Evolutionary conservation across 2,113 vertebrate genomes (phyloP).

Genomic region (Stegastes partitus): DNA sequence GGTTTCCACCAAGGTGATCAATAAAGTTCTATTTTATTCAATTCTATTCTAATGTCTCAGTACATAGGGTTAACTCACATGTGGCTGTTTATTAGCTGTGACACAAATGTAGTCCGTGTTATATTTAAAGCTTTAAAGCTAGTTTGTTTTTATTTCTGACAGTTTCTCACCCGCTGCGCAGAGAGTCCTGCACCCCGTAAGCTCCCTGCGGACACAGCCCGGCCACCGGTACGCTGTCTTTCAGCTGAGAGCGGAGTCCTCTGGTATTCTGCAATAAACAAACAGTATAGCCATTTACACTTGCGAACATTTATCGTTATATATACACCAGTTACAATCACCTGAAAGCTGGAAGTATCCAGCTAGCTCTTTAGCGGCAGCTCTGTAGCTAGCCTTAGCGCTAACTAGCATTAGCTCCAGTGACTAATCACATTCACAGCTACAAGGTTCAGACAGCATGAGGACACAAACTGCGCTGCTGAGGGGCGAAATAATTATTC

Average conservation of each 20-base stretch:
- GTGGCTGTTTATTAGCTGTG: too few species aligned
- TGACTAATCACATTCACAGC: conserved; percentile 78
- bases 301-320: too few species aligned
- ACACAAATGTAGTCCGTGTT: too few species aligned
- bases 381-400: neutral
- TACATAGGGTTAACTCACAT: too few species aligned
- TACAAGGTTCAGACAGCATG: neutral
- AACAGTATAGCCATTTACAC: neutral
- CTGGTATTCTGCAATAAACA: conserved; percentile 87
- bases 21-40: too few species aligned
- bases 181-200: conserved; percentile 90
- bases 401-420: conserved; percentile 68
- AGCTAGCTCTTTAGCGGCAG: neutral
- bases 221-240: conserved; percentile 90
- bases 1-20: too few species aligned
- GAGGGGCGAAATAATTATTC: rapidly evolving
- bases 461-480: rapidly evolving
- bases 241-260: conserved; percentile 89
- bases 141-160: neutral
- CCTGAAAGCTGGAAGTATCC: neutral
- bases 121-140: too few species aligned
- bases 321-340: neutral
- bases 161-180: conserved; percentile 88
- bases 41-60: too few species aligned
- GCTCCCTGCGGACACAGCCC: conserved; percentile 89